Conservation (phyloP, 2,888 invertebrate species). For the Trypoxylon attenuatum region DNA sequence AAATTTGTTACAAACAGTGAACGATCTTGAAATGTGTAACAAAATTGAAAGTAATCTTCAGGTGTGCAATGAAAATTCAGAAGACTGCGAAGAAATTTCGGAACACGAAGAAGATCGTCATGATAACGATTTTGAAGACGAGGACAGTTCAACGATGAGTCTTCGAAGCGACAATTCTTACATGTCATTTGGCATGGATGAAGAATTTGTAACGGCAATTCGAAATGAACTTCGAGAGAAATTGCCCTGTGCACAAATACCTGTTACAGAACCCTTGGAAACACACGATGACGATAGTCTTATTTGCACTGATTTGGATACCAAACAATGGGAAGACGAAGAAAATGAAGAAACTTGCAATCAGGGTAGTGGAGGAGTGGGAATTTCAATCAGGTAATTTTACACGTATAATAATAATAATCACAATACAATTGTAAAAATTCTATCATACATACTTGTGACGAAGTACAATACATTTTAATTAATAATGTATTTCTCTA, state of each 20-base stretch:
- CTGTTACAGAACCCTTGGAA: conserved; percentile 67
- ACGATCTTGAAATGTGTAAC: neutral
- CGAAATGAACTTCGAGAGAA: conserved; percentile 83
- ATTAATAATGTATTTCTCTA: conserved; percentile 52
- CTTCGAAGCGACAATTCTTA: conserved; percentile 76
- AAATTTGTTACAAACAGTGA: neutral
- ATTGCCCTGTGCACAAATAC: conserved; percentile 80
- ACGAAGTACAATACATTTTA: neutral
- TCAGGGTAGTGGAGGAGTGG: conserved; percentile 68
- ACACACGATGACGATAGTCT: conserved; percentile 63
- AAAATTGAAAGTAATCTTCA: neutral
- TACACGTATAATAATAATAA: neutral
- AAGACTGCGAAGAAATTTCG: neutral
- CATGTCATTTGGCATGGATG: conserved; percentile 80
- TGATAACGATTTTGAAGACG: conserved; percentile 67
- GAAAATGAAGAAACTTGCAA: conserved; percentile 65
- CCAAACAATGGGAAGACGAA: conserved; percentile 68
- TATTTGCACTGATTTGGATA: conserved; percentile 57
- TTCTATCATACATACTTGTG: neutral
- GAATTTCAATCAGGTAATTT: conserved; percentile 73
- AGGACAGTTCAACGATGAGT: conserved; percentile 76
- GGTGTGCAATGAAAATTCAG: neutral
- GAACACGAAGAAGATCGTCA: conserved; percentile 18
- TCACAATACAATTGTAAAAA: neutral
- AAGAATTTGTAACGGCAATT: conserved; percentile 83